A percentile compares a stretch with the other conserved stretches of the same genome.
These are phyloP conservation scores for Liparis tanakae DNA, from an alignment of 2,797 vertebrate species.

Conservation along the genomic window DNA sequence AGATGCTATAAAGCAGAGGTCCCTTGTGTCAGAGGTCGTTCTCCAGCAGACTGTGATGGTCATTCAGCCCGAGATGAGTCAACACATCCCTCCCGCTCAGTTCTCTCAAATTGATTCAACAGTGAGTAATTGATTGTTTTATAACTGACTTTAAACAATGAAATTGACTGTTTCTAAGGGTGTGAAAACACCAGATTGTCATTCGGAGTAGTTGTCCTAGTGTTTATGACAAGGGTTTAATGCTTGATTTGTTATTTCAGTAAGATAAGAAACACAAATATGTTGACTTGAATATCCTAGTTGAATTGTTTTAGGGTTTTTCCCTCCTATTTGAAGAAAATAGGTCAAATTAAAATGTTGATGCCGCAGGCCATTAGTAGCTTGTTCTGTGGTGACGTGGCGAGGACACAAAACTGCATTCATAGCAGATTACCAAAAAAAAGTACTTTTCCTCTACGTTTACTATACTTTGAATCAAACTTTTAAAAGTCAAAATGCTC, in stretches of 20 bases:
- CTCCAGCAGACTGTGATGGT: slow-evolving; percentile 80
- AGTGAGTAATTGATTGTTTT: slow-evolving; percentile 59
- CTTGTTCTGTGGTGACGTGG: not conserved
- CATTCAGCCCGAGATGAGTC: slow-evolving; percentile 67
- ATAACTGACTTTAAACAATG: not conserved
- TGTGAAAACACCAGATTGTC: not conserved
- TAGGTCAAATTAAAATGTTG: not conserved
- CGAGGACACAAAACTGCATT: not conserved
- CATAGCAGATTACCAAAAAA: not conserved
- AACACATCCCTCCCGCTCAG: slow-evolving; percentile 55
- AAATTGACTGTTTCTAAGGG: not conserved
- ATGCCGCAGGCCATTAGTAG: not conserved
- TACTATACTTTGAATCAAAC: not conserved
- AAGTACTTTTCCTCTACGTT: too few species aligned
- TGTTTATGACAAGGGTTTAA: not conserved
- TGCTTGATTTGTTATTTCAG: slow-evolving; percentile 1
- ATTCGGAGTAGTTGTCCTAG: not conserved
- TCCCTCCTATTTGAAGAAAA: not conserved
- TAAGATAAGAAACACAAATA: not conserved
- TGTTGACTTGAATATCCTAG: not conserved
- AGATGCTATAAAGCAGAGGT: slow-evolving; percentile 64
- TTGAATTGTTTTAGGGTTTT: not conserved
- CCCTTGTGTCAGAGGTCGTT: slow-evolving; percentile 76
- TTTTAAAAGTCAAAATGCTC: not conserved
- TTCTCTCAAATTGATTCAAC: slow-evolving; percentile 64